These are phyloP conservation scores for Subanguina moxae DNA, from an alignment of 1,140 invertebrate genomes.

Conservation along the genomic window DNA sequence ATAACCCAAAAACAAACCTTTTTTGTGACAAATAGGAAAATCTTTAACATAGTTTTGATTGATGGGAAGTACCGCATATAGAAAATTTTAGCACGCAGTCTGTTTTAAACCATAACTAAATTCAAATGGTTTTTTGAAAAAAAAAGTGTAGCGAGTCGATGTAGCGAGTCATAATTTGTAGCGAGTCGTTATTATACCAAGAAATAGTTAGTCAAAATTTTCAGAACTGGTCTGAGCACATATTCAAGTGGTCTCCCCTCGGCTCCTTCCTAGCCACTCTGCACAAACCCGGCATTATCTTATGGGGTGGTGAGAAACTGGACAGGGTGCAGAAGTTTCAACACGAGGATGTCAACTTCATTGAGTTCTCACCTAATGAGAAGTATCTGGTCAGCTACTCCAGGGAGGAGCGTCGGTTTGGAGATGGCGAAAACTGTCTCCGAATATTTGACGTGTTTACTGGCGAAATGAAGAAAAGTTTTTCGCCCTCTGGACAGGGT, in stretches of 20 bases:
- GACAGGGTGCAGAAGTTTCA: constrained; percentile 82
- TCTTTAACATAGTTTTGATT: too few relatives aligned
- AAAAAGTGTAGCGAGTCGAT: too few relatives aligned
- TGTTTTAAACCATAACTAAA: too few relatives aligned
- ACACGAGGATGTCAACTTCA: constrained; percentile 84
- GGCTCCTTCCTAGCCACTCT: constrained; percentile 94
- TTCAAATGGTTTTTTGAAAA: too few relatives aligned
- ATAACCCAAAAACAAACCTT: too few relatives aligned
- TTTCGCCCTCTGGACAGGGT: constrained; percentile 42
- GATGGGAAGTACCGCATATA: too few relatives aligned
- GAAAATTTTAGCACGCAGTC: too few relatives aligned
- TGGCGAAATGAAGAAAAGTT: constrained; percentile 55
- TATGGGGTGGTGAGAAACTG: constrained; percentile 93
- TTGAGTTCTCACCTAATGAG: constrained; percentile 96
- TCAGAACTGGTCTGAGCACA: constrained; percentile 87
- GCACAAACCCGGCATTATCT: constrained; percentile 85
- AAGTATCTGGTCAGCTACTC: constrained; percentile 63
- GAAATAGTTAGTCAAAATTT: too few relatives aligned
- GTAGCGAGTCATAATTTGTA: too few relatives aligned
- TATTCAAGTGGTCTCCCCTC: constrained; percentile 90
- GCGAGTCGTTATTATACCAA: too few relatives aligned
- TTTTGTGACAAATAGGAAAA: too few relatives aligned
- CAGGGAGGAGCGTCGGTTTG: constrained; percentile 26
- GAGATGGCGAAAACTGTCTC: constrained; percentile 42
- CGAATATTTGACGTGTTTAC: constrained; percentile 58